Base-by-base conservation (phyloP, 2,888 invertebrate genomes). In the Drosophila macrothrix region DNA sequence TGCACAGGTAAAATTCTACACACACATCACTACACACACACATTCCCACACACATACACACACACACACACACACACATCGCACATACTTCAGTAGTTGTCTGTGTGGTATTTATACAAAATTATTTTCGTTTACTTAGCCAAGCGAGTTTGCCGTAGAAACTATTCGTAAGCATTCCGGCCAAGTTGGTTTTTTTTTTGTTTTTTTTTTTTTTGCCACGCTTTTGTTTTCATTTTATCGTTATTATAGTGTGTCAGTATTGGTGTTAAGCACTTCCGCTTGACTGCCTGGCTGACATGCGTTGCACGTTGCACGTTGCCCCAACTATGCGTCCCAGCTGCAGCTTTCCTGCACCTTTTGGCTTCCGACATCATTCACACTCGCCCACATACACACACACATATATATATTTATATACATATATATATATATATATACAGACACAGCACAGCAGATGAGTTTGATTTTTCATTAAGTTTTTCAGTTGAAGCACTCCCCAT, bases 181-280 rank as follows among this genome's bases (percentile, higher is more conserved):
- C n/a, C 53, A 68, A 78, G 49, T 39, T 65, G 33, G 35, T 65
- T 54, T 61, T 56, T 9, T n/a, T 37, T 3, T 37, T 28, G 1
- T 7, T 3, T 56, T 43, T 41, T 64, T 56, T 53, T 28, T 46
- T 64, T 52, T 46, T 52, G 58, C 25, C 50, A 50, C 16, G 63
- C 56, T 70, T 64, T 70, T 76, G 77, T 73, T 79, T 80, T 59
- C 25, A 56, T 64, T 76, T 81, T 70, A n/a, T 52, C 66, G 35
- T 73, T 68, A 67, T 73, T 76, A 66, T 61, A 46, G 50, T 58
- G 58, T 50, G 28, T n/a, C 54, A 64, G 84, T 79, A 76, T 82
- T 87, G 72, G 78, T 88, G 83, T 74, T 88, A 87, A 87, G 90
- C 80, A 82, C 78, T 88, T 90, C 90, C 89, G 83, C 69, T 77